Percentiles rank a stretch among this genome's conserved stretches.
phyloP scores from a whole-genome alignment of 30 jellyfish, hydroid and myxozoan species.

The Cassiopea xamachana region DNA sequence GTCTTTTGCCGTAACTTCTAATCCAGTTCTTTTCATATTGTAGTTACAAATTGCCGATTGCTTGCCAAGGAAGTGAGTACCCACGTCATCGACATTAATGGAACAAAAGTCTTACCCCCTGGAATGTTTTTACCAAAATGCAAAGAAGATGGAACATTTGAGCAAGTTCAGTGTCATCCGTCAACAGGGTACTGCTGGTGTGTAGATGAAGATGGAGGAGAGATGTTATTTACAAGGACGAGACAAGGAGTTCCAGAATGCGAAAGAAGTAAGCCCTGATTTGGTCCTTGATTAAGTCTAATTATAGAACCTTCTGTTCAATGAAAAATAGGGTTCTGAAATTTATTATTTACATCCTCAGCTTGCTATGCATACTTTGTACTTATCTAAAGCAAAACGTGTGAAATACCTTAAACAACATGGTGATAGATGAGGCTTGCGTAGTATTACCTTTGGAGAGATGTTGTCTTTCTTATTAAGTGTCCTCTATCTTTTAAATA shows the following conservation, averaged over 20 bases:
- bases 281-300: too few relatives aligned
- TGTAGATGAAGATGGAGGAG: constrained; percentile 59
- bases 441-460: too few relatives aligned
- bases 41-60: constrained; percentile 18
- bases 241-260: constrained; percentile 30
- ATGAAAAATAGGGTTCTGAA: too few relatives aligned
- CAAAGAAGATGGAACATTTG: constrained; percentile 55
- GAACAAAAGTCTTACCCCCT: constrained; percentile 9
- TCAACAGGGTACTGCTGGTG: constrained; percentile 80
- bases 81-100: not conserved
- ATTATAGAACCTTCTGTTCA: too few relatives aligned
- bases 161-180: constrained; percentile 58
- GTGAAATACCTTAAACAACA: too few relatives aligned
- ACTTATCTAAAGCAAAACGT: too few relatives aligned
- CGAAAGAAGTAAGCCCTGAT: constrained; percentile 24
- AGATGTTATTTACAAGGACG: constrained; percentile 23
- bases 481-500: too few relatives aligned
- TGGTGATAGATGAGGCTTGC: too few relatives aligned
- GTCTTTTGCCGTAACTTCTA: not conserved
- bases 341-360: too few relatives aligned
- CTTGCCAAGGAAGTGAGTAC: constrained; percentile 7
- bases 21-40: not conserved
- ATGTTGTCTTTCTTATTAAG: too few relatives aligned
- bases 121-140: constrained; percentile 68
- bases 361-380: too few relatives aligned